Conservation (phyloP, 1,140 invertebrate genomes). For the Hylyphantes graminicola region DNA sequence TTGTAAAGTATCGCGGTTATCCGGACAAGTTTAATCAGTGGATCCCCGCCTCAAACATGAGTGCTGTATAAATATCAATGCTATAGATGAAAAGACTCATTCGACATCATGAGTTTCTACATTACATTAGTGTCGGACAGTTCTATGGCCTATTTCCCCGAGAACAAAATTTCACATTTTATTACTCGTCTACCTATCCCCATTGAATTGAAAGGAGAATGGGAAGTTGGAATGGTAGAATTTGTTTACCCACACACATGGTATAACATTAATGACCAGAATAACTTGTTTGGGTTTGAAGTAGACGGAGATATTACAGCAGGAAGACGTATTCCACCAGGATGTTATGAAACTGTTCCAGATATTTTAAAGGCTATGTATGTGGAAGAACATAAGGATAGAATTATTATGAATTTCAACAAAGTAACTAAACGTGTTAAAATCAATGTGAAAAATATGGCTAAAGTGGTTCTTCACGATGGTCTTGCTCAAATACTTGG, state of each 20-base stretch:
- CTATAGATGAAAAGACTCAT: neutral
- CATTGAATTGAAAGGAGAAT: conserved; percentile 17
- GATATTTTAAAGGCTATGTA: conserved; percentile 2
- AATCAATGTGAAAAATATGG: neutral
- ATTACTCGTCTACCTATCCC: neutral
- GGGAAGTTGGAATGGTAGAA: conserved; percentile 7
- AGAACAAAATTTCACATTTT: conserved; percentile 24
- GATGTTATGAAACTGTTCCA: conserved; percentile 3
- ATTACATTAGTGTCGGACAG: conserved; percentile 3
- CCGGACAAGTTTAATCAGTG: conserved; percentile 4
- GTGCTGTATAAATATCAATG: neutral
- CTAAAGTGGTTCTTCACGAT: conserved; percentile 2
- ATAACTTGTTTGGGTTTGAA: conserved; percentile 18
- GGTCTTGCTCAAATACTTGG: conserved; percentile 14
- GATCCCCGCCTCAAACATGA: neutral
- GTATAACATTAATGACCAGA: neutral
- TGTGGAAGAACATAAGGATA: neutral
- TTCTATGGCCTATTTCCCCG: neutral
- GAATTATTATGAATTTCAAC: neutral
- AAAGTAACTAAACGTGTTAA: neutral
- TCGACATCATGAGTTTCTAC: neutral
- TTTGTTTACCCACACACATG: conserved; percentile 20
- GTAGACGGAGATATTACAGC: neutral
- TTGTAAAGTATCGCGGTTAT: neutral
- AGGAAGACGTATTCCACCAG: neutral